A percentile compares a stretch with the other conserved stretches of the same genome.
phyloP scores from a whole-genome alignment of 2,113 vertebrate species.

The Rhipidura dahli region DNA sequence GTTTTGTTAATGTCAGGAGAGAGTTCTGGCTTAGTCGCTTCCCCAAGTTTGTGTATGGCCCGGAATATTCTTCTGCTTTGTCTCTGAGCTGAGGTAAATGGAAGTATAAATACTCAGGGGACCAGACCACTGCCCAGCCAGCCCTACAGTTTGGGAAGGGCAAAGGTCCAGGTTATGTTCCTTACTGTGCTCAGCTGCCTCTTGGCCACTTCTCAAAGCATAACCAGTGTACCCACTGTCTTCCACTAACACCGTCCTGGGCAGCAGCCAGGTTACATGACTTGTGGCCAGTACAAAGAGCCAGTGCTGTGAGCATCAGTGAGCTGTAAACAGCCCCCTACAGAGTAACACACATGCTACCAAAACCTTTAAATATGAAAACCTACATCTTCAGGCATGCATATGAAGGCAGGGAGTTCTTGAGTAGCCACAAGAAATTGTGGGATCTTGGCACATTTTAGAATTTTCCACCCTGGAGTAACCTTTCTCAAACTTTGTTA shows the following conservation, averaged over 20 bases:
- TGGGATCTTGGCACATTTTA: neutral
- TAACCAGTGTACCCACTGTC: neutral
- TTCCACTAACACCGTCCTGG: neutral
- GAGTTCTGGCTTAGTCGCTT: neutral
- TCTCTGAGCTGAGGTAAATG: neutral
- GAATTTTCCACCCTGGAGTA: neutral
- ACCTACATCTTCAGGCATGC: neutral
- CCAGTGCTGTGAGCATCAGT: neutral
- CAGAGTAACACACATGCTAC: neutral
- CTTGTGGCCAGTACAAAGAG: neutral
- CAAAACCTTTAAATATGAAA: neutral
- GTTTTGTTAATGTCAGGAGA: neutral
- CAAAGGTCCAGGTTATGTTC: neutral
- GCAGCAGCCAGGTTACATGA: constrained; percentile 12
- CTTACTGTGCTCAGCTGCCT: neutral
- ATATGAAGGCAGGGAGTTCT: neutral
- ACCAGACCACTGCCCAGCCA: neutral
- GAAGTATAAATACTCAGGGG: neutral
- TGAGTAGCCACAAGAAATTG: neutral
- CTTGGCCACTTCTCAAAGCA: constrained; percentile 6
- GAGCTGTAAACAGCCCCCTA: neutral
- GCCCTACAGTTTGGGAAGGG: constrained; percentile 30
- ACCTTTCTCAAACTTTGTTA: neutral
- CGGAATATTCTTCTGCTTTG: neutral
- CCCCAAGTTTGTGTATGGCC: neutral